A percentile compares a stretch with the other conserved stretches of the same genome.
phyloP scores from a whole-genome alignment of 2,113 vertebrate species.

The Triplophysa rosa region DNA sequence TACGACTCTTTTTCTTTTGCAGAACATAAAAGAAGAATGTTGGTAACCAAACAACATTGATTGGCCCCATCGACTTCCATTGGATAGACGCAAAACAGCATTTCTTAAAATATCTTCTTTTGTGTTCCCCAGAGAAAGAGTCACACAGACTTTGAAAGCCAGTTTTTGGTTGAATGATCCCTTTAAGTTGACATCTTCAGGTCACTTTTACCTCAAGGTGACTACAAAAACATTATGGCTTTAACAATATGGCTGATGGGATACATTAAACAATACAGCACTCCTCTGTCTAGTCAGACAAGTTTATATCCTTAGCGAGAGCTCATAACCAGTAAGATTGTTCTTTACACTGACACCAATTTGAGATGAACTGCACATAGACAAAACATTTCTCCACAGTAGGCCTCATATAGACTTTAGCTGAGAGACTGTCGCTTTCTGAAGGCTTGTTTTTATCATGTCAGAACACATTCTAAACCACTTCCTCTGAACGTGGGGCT shows the following conservation, averaged over 20 bases:
- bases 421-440: constrained; percentile 1
- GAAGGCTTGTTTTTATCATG: constrained; percentile 1
- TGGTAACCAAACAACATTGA: no score
- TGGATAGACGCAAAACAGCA: no score
- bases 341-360: neutral
- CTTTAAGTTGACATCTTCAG: no score
- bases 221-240: neutral
- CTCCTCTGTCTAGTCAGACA: neutral
- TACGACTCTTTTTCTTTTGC: no score
- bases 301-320: neutral
- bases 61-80: no score
- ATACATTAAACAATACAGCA: neutral
- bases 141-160: no score
- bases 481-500: constrained; percentile 17
- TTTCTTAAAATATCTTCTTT: no score
- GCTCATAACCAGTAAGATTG: neutral
- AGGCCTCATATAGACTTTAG: neutral
- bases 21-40: no score
- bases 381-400: neutral
- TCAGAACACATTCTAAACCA: constrained; percentile 23
- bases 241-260: no score
- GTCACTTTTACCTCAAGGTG: neutral
- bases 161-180: no score
- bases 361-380: neutral
- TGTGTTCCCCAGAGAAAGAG: no score